Evolutionary conservation across 2,113 vertebrate species (phyloP), one percentile per base, ranked within the genome.

Genomic region (Microcebus jonahi): DNA sequence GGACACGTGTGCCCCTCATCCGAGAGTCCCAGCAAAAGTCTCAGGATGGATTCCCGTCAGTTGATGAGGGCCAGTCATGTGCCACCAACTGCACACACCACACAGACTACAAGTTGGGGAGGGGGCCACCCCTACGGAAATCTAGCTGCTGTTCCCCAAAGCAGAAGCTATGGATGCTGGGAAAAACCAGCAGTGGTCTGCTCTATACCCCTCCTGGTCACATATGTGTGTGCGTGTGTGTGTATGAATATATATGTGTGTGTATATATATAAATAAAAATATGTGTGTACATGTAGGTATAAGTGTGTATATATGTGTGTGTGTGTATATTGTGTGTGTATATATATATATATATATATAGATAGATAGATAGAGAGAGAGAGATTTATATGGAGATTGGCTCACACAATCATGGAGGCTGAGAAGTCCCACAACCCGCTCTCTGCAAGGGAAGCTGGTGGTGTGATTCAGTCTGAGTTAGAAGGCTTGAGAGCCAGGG

Each of bases 371-470:
- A n/a, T n/a, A 55, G 53, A 55, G 53, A 55, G 53, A 55, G 53
- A 55, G 53, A 55, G 15, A 18, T 12, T 2, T 8, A 3, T 39
- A 18, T 29, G 20, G 27, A n/a, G 25, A 14, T 39, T 25, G 27
- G 25, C 15, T n/a, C 12, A 13, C 18, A 17, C 6, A 27, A 23
- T 39, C 9, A 10, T 18, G 82, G 34, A 29, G 67, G 39, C 4
- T 5, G 55, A 75, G 9, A 27, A 55, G 48, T 48, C 29, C 36
- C 25, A 31, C 1, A 0, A 45, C 36, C 12, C 61, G 20, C 59
- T 27, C 0, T 5, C 57, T 50, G 1, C 21, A 2, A 83, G 11
- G 42, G 25, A 31, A 14, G 34, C 10, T 27, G 25, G 17, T 3
- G 3, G 7, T 59, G 39, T 18, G 8, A 29, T 57, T 94, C 21